Conservation (phyloP, 2,888 invertebrate species). For the Alsophila aescularia region DNA sequence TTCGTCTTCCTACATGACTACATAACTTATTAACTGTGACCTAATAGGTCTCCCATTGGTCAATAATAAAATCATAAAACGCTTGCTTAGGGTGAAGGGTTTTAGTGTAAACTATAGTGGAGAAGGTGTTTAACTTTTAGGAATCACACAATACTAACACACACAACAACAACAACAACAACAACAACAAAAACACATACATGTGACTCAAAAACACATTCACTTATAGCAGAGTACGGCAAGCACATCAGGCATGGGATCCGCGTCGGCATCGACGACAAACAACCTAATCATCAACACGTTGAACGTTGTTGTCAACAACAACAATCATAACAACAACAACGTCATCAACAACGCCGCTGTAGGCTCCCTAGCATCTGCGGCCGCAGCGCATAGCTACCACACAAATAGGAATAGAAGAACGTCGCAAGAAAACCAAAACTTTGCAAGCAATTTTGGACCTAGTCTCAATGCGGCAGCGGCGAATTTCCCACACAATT, state of each 20-base stretch:
- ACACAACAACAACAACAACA: no score
- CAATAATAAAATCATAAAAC: constrained; percentile 6
- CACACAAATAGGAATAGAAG: constrained; percentile 74
- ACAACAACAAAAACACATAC: constrained; percentile 9
- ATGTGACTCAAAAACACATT: constrained; percentile 37
- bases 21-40: no score
- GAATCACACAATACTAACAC: constrained; percentile 19
- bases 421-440: constrained; percentile 77
- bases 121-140: constrained; percentile 6
- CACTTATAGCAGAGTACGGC: constrained; percentile 70
- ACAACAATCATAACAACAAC: constrained; percentile 83
- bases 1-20: no score
- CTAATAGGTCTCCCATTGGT: constrained; percentile 12
- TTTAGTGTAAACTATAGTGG: constrained; percentile 2
- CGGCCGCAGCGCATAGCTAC: constrained; percentile 79
- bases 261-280: constrained; percentile 76
- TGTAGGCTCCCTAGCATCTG: constrained; percentile 78
- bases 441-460: constrained; percentile 74
- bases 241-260: constrained; percentile 63
- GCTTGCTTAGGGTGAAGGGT: constrained; percentile 32
- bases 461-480: constrained; percentile 77
- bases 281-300: constrained; percentile 83
- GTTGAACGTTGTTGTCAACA: constrained; percentile 80
- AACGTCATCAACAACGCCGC: constrained; percentile 82
- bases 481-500: constrained; percentile 71